A percentile compares a stretch with the other conserved stretches of the same genome.
phyloP scores from a whole-genome alignment of 2,888 invertebrate species.

The Leuctra nigra region DNA sequence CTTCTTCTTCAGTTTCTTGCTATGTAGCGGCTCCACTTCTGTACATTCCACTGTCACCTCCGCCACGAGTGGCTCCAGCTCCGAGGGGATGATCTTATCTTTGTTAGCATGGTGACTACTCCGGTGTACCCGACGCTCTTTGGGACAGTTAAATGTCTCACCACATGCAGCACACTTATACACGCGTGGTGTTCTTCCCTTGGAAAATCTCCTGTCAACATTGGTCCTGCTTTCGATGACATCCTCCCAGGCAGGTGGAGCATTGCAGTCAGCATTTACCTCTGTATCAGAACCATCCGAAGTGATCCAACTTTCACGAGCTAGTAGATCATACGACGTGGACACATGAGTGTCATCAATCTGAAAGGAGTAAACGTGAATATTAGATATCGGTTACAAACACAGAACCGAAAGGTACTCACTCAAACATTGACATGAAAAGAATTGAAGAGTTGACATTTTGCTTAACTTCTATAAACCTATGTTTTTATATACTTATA shows the following conservation, averaged over 20 bases:
- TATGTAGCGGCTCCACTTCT: not conserved
- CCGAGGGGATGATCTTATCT: conserved; percentile 29
- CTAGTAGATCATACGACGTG: conserved; percentile 57
- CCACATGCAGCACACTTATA: conserved; percentile 55
- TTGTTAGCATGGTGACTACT: conserved; percentile 47
- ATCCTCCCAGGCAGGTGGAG: not conserved
- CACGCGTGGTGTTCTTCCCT: conserved; percentile 33
- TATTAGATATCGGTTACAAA: too few relatives aligned
- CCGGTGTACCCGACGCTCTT: conserved; percentile 57
- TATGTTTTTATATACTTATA: too few relatives aligned
- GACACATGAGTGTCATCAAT: conserved; percentile 47
- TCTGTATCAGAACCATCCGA: conserved; percentile 60
- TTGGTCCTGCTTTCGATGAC: not conserved
- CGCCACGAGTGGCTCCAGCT: not conserved
- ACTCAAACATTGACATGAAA: too few relatives aligned
- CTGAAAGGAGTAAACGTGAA: too few relatives aligned
- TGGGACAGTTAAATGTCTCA: conserved; percentile 50
- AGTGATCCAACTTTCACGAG: conserved; percentile 60
- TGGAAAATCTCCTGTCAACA: conserved; percentile 30
- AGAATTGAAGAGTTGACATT: too few relatives aligned
- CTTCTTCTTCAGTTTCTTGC: not conserved
- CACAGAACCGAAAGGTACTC: too few relatives aligned
- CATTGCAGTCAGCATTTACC: not conserved
- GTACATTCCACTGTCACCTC: not conserved
- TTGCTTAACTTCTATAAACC: too few relatives aligned